Conservation (phyloP, 2,113 vertebrate genomes). For the Gymnorhina tibicen region DNA sequence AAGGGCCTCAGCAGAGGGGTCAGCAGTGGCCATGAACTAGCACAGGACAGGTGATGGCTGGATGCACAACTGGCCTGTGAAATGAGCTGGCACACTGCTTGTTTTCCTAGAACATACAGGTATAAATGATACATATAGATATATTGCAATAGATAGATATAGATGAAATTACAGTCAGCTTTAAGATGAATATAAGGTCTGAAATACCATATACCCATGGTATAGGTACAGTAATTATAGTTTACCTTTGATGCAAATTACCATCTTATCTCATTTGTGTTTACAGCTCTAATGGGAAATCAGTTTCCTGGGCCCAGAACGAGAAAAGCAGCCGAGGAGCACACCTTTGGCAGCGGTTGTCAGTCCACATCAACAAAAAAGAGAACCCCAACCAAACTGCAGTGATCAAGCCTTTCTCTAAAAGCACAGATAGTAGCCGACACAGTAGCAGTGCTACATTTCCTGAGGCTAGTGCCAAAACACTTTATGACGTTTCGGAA, state of each 20-base stretch:
- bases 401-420: constrained; percentile 97
- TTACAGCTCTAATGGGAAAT: constrained; percentile 94
- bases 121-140: background rate
- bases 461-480: constrained; percentile 79
- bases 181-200: background rate
- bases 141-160: background rate
- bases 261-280: background rate
- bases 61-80: background rate
- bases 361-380: constrained; percentile 95
- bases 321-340: constrained; percentile 88
- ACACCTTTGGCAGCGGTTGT: constrained; percentile 95
- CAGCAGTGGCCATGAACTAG: background rate
- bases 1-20: background rate
- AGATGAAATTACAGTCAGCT: background rate
- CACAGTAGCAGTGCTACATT: constrained; percentile 67
- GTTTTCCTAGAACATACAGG: background rate
- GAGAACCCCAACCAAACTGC: constrained; percentile 94
- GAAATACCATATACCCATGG: background rate
- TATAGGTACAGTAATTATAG: background rate
- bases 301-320: constrained; percentile 93
- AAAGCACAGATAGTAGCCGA: constrained; percentile 84
- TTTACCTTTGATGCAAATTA: background rate
- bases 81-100: background rate
- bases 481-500: constrained; percentile 83
- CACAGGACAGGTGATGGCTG: background rate